A percentile compares a stretch with the other conserved stretches of the same genome.
Evolutionary conservation across 2,797 vertebrate species (phyloP).

Genomic region (Falco novaeseelandiae): DNA sequence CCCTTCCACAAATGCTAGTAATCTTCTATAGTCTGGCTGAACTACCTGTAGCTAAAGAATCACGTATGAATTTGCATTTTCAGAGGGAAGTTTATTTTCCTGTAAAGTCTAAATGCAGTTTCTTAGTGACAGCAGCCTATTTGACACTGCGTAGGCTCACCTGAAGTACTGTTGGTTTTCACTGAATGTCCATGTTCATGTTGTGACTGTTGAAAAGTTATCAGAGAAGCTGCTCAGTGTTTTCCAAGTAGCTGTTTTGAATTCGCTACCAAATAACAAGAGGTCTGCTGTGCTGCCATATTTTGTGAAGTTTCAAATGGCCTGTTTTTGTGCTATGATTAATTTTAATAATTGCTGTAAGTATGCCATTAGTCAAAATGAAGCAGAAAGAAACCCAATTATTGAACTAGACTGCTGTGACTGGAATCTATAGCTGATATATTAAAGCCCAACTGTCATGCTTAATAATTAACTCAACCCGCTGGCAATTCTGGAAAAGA

Average conservation of each 20-base stretch:
- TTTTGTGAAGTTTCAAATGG: constrained; percentile 29
- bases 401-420: constrained; percentile 71
- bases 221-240: not conserved
- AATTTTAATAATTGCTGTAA: constrained; percentile 71
- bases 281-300: constrained; percentile 12
- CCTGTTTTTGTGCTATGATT: constrained; percentile 24
- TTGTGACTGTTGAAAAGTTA: not conserved
- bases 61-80: not conserved
- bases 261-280: not conserved
- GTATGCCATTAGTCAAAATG: constrained; percentile 67
- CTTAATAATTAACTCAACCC: constrained; percentile 68
- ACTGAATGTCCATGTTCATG: rapidly evolving
- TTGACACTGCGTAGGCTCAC: not conserved
- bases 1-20: not conserved
- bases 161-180: not conserved
- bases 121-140: not conserved
- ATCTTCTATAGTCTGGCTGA: not conserved
- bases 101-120: not conserved
- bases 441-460: constrained; percentile 59
- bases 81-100: not conserved
- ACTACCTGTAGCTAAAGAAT: not conserved
- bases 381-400: constrained; percentile 68
- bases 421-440: constrained; percentile 66
- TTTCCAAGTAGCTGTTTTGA: not conserved
- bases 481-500: constrained; percentile 46